Conservation (phyloP, 1,140 invertebrate genomes). For the Drosophila jambulina region DNA sequence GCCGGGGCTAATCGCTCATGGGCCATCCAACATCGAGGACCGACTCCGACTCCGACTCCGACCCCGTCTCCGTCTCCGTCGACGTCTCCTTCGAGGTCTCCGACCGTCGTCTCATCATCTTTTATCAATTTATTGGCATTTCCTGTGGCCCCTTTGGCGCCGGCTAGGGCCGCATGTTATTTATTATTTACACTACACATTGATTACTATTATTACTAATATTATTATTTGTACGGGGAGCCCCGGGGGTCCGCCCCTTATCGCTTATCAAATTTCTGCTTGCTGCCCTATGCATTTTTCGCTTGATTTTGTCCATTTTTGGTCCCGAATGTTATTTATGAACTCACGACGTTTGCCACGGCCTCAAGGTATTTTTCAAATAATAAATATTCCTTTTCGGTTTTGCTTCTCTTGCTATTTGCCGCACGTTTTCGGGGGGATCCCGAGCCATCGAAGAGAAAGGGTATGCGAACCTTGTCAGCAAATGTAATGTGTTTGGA, state of each 20-base stretch:
- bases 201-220: slow-evolving; percentile 80
- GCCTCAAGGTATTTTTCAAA: slow-evolving; percentile 77
- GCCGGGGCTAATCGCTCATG: slow-evolving; percentile 64
- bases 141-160: slow-evolving; percentile 39
- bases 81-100: not conserved
- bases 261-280: slow-evolving; percentile 70
- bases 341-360: slow-evolving; percentile 64
- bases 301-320: slow-evolving; percentile 67
- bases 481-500: not conserved
- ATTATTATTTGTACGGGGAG: slow-evolving; percentile 66
- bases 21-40: slow-evolving; percentile 40
- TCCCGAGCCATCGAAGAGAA: not conserved
- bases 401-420: slow-evolving; percentile 44
- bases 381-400: slow-evolving; percentile 75
- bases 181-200: slow-evolving; percentile 82
- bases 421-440: slow-evolving; percentile 17
- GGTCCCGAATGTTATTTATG: slow-evolving; percentile 69
- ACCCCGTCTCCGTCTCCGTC: not conserved
- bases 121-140: slow-evolving; percentile 81
- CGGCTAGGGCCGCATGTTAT: slow-evolving; percentile 52
- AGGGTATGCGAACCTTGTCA: slow-evolving; percentile 11
- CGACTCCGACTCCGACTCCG: not conserved
- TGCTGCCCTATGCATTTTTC: slow-evolving; percentile 57
- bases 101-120: slow-evolving; percentile 67
- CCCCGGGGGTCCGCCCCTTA: slow-evolving; percentile 10